A percentile compares a stretch with the other conserved stretches of the same genome.
phyloP scores from a whole-genome alignment of 1,140 invertebrate genomes.

The Drosophila pandora region DNA sequence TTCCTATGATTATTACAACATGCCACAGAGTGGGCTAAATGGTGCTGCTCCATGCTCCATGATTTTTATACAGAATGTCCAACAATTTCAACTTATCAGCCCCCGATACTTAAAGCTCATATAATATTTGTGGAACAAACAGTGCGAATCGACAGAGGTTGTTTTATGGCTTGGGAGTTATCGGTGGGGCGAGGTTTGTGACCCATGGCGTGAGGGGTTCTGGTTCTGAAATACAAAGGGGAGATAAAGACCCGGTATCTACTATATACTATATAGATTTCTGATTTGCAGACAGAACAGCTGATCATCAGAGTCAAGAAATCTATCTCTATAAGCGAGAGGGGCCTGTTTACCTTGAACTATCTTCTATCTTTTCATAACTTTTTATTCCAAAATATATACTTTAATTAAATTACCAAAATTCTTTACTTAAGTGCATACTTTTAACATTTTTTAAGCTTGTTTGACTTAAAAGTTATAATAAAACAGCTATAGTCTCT shows the following conservation, averaged over 20 bases:
- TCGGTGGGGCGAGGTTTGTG: slow-evolving; percentile 32
- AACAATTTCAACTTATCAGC: slow-evolving; percentile 20
- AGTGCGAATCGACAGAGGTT: slow-evolving; percentile 5
- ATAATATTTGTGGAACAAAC: slow-evolving; percentile 6
- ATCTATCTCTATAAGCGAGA: no score
- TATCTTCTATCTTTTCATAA: no score
- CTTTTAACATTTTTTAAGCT: no score
- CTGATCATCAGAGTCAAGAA: not conserved
- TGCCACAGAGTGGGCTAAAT: slow-evolving; percentile 12
- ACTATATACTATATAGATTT: not conserved
- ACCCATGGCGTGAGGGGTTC: slow-evolving; percentile 35
- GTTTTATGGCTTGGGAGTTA: slow-evolving; percentile 27
- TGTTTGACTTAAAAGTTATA: no score
- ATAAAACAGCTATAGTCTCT: no score
- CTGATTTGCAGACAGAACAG: slow-evolving; percentile 3
- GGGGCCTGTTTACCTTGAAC: no score
- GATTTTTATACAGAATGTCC: not conserved
- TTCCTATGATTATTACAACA: slow-evolving; percentile 44
- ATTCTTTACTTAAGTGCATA: no score
- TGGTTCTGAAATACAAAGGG: slow-evolving; percentile 18
- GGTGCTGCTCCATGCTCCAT: not conserved
- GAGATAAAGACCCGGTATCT: slow-evolving; percentile 19
- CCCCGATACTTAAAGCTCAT: not conserved
- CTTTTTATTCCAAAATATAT: no score
- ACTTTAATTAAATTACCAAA: no score